phyloP scores from a whole-genome alignment of 2,888 invertebrate genomes.

The Neelides folsomi region DNA sequence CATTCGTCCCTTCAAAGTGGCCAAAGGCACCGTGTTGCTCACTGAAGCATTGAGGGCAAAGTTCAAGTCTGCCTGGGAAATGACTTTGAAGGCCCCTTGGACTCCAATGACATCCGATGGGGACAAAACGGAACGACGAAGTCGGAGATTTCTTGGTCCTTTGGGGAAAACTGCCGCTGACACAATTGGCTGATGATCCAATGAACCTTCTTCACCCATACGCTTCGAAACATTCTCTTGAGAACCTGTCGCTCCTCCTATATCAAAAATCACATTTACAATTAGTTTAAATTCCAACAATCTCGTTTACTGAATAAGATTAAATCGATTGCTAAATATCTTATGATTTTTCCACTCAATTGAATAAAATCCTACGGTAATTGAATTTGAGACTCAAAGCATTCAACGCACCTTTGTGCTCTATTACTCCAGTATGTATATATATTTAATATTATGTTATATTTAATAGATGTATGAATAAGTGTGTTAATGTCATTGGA shows the following conservation, averaged over 20 bases:
- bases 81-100: conserved; percentile 76
- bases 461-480: no score
- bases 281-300: no score
- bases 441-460: neutral
- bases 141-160: conserved; percentile 51
- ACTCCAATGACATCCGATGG: conserved; percentile 66
- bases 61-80: conserved; percentile 78
- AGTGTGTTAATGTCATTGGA: no score
- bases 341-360: no score
- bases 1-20: conserved; percentile 23
- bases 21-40: conserved; percentile 35
- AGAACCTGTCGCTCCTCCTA: neutral
- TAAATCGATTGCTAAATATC: no score
- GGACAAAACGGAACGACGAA: conserved; percentile 21
- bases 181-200: neutral
- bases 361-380: no score
- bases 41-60: conserved; percentile 69
- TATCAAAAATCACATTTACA: no score
- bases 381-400: conserved; percentile 3
- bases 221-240: no score
- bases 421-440: conserved; percentile 7
- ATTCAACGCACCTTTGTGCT: conserved; percentile 9
- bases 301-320: no score
- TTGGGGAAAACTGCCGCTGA: conserved; percentile 51
- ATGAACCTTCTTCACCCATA: no score